Base-by-base conservation (phyloP, 2,797 vertebrate genomes). In the Sternarchorhynchus goeldii region DNA sequence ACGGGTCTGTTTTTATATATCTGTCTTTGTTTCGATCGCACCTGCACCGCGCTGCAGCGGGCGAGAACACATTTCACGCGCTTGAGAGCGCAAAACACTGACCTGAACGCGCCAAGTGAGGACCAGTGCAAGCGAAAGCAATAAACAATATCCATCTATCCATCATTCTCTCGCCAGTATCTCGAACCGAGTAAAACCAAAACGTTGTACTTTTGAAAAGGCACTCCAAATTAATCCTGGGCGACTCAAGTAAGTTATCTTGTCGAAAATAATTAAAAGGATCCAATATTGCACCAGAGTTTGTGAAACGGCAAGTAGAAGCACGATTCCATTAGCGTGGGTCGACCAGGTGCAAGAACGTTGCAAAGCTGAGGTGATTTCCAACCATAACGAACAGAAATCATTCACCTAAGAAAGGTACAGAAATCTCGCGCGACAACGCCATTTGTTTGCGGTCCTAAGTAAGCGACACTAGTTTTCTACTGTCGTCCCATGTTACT, bases 331-430 rank as follows among this genome's bases (percentile, higher is more conserved):
- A 58, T 55, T 60, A 20, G 79, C 79, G 84, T 67, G 84, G 56
- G 79, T 70, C 78, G 45, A 45, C 79, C 84, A 81, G 84, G 81
- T 85, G 83, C 76, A 68, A 67, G 74, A 21, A 73, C 69, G 81
- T 59, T 69, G 4, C 20, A 2, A 31, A 73, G 59, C 67, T 20
- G 79, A 75, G 81, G 59, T 55, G 29, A 60, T 60, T 72, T 76
- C 59, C 65, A 63, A 55, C 76, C 50, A 53, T 57, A 65, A 72
- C 58, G 59, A 75, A 71, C 65, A 71, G 64, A 81, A 81, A 77
- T 57, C 29, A 56, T 65, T 83, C 74, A 77, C 65, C 77, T 73
- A 76, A n/a, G 58, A 41, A 56, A 63, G 50, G 29, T 10, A 41
- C 39, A 60, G 25, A 32, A 53, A 6, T 29, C 73, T 57, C 60